Conservation (phyloP, 2,888 invertebrate species). For the Lasioglossum vierecki region DNA sequence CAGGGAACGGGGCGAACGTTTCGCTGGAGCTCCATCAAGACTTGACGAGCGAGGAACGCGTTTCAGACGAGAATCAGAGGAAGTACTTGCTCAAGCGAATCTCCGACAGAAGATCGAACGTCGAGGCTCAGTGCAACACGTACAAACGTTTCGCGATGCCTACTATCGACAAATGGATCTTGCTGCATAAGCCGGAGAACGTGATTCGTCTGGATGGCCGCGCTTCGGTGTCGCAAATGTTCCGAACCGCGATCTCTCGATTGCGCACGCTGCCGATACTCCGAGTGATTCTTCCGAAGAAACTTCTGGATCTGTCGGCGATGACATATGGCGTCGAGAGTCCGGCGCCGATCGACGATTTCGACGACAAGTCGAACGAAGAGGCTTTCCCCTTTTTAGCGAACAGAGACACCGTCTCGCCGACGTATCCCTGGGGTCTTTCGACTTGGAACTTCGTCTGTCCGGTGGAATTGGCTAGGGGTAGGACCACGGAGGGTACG, state of each 20-base stretch:
- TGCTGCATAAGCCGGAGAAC: conserved; percentile 85
- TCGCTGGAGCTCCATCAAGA: conserved; percentile 50
- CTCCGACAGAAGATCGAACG: conserved; percentile 84
- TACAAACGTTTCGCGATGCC: conserved; percentile 84
- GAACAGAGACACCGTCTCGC: conserved; percentile 74
- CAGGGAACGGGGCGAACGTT: conserved; percentile 1
- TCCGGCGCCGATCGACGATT: conserved; percentile 53
- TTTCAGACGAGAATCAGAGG: conserved; percentile 67
- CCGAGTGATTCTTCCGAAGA: conserved; percentile 49
- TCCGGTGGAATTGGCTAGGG: conserved; percentile 87
- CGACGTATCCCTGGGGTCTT: conserved; percentile 83
- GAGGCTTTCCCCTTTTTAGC: conserved; percentile 79
- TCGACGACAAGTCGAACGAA: conserved; percentile 71
- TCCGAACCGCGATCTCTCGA: conserved; percentile 77
- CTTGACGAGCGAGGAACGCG: conserved; percentile 22
- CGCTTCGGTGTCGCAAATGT: conserved; percentile 84
- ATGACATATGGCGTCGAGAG: conserved; percentile 39
- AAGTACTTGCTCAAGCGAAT: conserved; percentile 85
- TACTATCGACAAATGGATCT: conserved; percentile 85
- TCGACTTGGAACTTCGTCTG: conserved; percentile 87
- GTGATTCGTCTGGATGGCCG: conserved; percentile 87
- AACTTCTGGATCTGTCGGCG: conserved; percentile 15
- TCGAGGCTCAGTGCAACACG: conserved; percentile 85
- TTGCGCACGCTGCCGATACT: conserved; percentile 45
- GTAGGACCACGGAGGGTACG: conserved; percentile 85